Base-by-base conservation (phyloP, 1,140 invertebrate species). In the Meloidogyne hapla region DNA sequence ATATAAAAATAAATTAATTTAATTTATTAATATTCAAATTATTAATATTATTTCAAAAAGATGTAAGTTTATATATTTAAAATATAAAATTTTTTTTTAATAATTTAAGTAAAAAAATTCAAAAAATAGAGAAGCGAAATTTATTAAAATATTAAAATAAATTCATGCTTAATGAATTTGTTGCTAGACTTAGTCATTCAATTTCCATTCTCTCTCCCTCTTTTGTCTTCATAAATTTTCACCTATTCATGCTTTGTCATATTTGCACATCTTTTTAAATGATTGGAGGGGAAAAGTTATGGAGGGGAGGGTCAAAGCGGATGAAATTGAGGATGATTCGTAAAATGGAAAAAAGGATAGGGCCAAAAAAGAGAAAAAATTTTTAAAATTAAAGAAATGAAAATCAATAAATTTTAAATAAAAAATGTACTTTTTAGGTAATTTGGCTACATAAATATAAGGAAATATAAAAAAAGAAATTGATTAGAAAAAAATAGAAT, bases 211-310 rank as follows among this genome's bases (percentile, higher is more conserved):
- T 25, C 1, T 69, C 12, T 9, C 25, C 8, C 66, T 67, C 42
- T 69, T 69, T 13, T 69, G 38, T 45, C 67, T 48, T 69, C 3
- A 25, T 38, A 66, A 21, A 66, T 66, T 66, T 18, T 33, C 26
- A 56, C 18, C n/a, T n/a, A 56, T 56, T 48, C 48, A 56, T 56
- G n/a, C 18, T 56, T 56, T 56, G 48, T 56, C 48, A 56, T 56
- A 56, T 56, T 56, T 56, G 48, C 48, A 56, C 48, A 56, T 56
- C 48, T 56, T 56, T 56, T 56, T n/a, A 56, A 56, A n/a, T n/a
- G 6, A 5, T 56, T n/a, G 18, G n/a, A 56, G n/a, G n/a, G 33
- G 9, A 33, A 8, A 33, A 8, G 33, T 33, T 4, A 56, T n/a
- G 48, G 48, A n/a, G 12, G n/a, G 48, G 48, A n/a, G 12, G 48